Evolutionary conservation across 2,797 vertebrate species (phyloP), one percentile per base, ranked within the genome.

Genomic region (Cryptoprocta ferox): DNA sequence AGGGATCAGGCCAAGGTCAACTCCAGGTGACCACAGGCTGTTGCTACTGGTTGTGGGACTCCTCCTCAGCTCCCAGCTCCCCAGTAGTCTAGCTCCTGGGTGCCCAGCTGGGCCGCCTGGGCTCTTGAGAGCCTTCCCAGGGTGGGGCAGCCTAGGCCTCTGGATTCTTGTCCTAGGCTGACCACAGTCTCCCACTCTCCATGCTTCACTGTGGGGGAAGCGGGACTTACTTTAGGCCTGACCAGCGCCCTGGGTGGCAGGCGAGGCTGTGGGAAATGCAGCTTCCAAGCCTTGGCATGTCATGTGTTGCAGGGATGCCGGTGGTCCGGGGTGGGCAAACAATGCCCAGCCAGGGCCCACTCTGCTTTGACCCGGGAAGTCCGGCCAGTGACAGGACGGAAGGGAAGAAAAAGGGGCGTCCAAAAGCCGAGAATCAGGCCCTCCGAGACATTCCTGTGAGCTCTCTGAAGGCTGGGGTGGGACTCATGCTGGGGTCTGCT

Each of bases 391-490:
- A 99, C 97, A 99, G 98, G 98, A 98, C 98, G 0, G 99, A 99
- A 98, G 99, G 99, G 84, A 99, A 99, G 98, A 99, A 99, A 98
- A 99, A 99, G 99, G 99, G 99, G 96, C 99, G 99, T 93, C 99
- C 99, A 50, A 99, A 99, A 98, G 99, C 99, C 0, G 99, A 99
- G 97, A 99, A 99, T 98, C 99, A 99, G 98, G 99, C 99, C 0
- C 99, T 99, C 95, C 99, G 99, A 98, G 99, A 99, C 98, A 99
- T 99, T 98, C 99, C 99, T 2, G 99, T 99, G 99, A 99, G 99
- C 99, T 97, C 71, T 65, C 76, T 35, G 21, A 82, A 70, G 96
- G 79, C 81, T 30, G 15, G 13, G 4, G 14, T 2, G 12, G 95
- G 97, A 68, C 75, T 70, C 26, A 1, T 3, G 45, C 15, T 61